Conservation (phyloP, 2,113 vertebrate genomes). For the Oncorhynchus mykiss region DNA sequence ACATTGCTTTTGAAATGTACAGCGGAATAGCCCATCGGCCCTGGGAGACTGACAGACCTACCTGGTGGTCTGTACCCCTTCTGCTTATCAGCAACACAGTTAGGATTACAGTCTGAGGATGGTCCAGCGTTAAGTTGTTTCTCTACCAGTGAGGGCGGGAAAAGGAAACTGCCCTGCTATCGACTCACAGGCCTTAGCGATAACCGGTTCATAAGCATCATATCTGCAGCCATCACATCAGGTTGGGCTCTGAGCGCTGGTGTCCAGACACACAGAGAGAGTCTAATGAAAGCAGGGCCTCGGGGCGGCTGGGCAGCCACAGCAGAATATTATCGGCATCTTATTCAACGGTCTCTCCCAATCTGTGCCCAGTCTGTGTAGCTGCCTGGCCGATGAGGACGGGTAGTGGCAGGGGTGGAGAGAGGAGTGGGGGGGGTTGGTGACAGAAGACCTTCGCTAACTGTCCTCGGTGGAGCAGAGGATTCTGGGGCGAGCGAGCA, state of each 20-base stretch:
- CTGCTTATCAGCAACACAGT: too few relatives aligned
- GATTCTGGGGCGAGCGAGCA: background rate
- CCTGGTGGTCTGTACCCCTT: too few relatives aligned
- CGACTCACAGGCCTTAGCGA: too few relatives aligned
- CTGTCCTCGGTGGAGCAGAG: background rate
- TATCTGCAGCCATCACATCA: constrained; percentile 1
- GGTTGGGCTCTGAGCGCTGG: background rate
- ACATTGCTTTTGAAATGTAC: background rate
- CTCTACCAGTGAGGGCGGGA: too few relatives aligned
- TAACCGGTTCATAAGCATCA: background rate
- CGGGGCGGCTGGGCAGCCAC: background rate
- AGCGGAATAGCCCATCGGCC: background rate
- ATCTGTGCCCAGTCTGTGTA: background rate
- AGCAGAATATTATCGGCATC: constrained; percentile 10
- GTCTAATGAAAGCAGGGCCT: constrained; percentile 13
- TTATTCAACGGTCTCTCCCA: constrained; percentile 5
- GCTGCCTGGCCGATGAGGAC: background rate
- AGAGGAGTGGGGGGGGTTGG: background rate
- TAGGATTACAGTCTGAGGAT: too few relatives aligned
- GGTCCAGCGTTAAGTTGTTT: too few relatives aligned
- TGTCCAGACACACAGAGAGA: background rate
- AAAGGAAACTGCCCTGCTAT: too few relatives aligned
- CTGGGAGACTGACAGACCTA: too few relatives aligned
- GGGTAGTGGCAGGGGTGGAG: background rate
- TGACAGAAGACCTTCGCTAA: background rate